Evolutionary conservation across 64 coral and sea anemone species (phyloP), one percentile per base, ranked within the genome.

Genomic region (Porites lutea): DNA sequence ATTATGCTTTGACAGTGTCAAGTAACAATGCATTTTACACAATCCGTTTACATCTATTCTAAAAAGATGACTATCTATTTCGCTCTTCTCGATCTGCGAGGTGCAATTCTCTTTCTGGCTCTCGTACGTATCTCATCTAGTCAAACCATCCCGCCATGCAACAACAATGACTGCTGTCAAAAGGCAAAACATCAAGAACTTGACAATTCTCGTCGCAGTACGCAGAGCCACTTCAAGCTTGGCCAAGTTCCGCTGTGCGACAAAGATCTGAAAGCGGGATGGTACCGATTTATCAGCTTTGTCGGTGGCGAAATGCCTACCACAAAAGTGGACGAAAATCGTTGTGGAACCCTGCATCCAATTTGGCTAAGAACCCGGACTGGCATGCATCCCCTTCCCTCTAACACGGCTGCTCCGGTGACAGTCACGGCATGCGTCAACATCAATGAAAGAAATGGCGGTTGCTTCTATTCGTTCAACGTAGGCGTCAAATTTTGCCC

Each of bases 281-380:
- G 93, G 93, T 95, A 95, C 22, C 79, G 93, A 8, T 95, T 95
- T 5, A 83, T 67, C 4, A 94, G 65, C 14, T 70, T 43, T 3
- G 74, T 22, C 2, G 72, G 79, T 12, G 78, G 63, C 14, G 13
- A 77, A 59, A 89, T 94, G 73, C 87, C 93, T 2, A 90, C 87
- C 12, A 89, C 19, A 7, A 48, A 18, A 69, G 67, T 71, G 15
- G 13, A 48, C 16, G 16, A 11, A 54, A 69, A 69, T 22, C 61
- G 14, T 19, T 86, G 82, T 86, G 82, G 82, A 14, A 86, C 82
- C n/a, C 49, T n/a, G 16, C 13, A 3, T 66, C 61, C 82, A 27
- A 67, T 86, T 69, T 86, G 82, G 82, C 8, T 86, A 12, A 18
- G 50, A n/a, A 44, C 59, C 15, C 67, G 44, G 8, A 69, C 45